A percentile compares a stretch with the other conserved stretches of the same genome.
These are phyloP conservation scores for Diplazon laetatorius DNA, from an alignment of 2,888 invertebrate genomes.

Conservation along the genomic window DNA sequence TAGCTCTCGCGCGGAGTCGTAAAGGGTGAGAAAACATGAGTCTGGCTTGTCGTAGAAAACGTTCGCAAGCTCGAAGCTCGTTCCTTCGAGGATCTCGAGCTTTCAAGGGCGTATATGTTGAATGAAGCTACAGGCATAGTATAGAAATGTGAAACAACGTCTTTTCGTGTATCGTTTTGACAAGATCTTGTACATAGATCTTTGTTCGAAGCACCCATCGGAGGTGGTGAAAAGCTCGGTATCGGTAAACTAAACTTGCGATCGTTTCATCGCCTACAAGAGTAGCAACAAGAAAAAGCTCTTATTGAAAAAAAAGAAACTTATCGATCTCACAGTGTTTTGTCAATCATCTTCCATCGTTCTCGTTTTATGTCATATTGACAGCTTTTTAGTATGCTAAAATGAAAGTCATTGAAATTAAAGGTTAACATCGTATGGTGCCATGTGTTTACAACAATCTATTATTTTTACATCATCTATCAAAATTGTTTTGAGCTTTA, in stretches of 20 bases:
- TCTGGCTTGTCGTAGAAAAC: background rate
- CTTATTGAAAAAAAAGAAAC: background rate
- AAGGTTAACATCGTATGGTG: background rate
- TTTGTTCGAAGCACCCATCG: too few relatives aligned
- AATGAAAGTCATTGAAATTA: background rate
- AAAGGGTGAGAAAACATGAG: constrained; percentile 23
- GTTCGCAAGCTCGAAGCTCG: background rate
- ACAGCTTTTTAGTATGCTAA: background rate
- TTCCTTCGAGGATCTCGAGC: background rate
- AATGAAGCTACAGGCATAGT: background rate
- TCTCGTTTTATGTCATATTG: background rate
- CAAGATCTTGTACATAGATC: background rate
- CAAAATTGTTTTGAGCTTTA: background rate
- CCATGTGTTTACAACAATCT: background rate
- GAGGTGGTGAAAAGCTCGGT: too few relatives aligned
- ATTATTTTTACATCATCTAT: too few relatives aligned
- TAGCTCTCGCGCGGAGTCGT: constrained; percentile 37
- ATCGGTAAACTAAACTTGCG: too few relatives aligned
- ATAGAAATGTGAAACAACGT: background rate
- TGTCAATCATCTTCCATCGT: background rate
- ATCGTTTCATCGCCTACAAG: constrained; percentile 15
- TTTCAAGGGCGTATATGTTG: background rate
- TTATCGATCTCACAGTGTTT: background rate
- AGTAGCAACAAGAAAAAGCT: constrained; percentile 6
- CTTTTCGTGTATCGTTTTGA: background rate